Percentiles rank a stretch among this genome's conserved stretches.
phyloP scores from a whole-genome alignment of 30 jellyfish, hydroid and myxozoan genomes.

The Mastigias papua region DNA sequence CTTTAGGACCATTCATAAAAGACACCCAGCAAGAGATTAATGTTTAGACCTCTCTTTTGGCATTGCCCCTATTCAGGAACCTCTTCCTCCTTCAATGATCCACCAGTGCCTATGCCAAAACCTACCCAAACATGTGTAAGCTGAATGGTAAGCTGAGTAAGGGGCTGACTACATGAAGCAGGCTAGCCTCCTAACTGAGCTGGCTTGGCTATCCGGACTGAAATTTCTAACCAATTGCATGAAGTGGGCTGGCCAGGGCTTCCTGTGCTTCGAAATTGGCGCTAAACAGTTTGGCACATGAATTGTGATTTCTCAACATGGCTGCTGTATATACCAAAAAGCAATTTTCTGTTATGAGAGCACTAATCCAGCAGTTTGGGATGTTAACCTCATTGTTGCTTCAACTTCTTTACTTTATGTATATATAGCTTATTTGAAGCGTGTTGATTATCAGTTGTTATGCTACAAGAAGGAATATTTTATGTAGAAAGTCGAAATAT shows the following conservation, averaged over 20 bases:
- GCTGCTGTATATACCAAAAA: slow-evolving; percentile 1
- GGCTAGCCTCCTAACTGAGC: too few species aligned
- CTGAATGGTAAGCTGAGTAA: too few species aligned
- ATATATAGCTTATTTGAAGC: neutral
- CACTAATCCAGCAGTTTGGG: slow-evolving; percentile 20
- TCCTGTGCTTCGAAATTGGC: neutral
- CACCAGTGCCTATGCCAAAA: too few species aligned
- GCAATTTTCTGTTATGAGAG: neutral
- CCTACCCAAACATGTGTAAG: too few species aligned
- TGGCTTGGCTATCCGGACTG: neutral
- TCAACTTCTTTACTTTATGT: slow-evolving; percentile 23
- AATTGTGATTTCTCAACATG: slow-evolving; percentile 9
- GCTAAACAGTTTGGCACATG: neutral
- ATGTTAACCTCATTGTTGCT: slow-evolving; percentile 17
- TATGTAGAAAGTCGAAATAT: neutral
- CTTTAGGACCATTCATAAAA: too few species aligned
- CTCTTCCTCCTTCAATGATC: too few species aligned
- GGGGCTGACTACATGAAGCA: slow-evolving; percentile 34
- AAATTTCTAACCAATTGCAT: neutral
- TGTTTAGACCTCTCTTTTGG: too few species aligned
- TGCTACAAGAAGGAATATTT: neutral
- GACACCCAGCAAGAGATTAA: too few species aligned
- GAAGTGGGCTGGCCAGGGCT: neutral
- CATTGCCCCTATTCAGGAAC: too few species aligned
- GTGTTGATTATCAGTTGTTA: neutral